Base-by-base conservation (phyloP, 2,888 invertebrate species). In the Xanthorhoe spadicearia region DNA sequence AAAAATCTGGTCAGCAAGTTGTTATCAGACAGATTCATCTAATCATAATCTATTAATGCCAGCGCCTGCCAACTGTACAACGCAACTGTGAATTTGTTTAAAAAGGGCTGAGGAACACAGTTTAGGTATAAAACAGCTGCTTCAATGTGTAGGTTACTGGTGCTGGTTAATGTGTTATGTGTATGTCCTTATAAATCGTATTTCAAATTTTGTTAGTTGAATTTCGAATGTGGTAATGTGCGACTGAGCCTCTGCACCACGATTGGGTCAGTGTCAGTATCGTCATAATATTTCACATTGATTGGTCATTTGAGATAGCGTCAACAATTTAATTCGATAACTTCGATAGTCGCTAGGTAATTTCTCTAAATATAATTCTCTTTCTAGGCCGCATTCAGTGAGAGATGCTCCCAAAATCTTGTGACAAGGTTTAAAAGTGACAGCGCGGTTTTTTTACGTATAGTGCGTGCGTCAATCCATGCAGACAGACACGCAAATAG, bases 1-100 rank as follows among this genome's bases (percentile, higher is more conserved):
- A 50, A 48, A 65, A 70, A 70, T 70, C 64, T 68, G 68, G 56
- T 59, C 54, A 65, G 63, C 48, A 65, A 62, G 64, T 61, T 55
- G 53, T 71, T 73, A 73, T 73, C 73, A 54, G 56, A 65, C 65
- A 68, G 48, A 73, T 74, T 63, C 69, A 72, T 72, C 72, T 72
- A 68, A 72, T 72, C 69, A 66, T 61, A 66, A 69, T 71, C 58
- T 68, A 68, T 71, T 66, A 71, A 71, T 69, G 69, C 68, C 68
- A 57, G 64, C 51, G 62, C 58, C 67, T 70, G 69, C 67, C 72
- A 70, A 72, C 68, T 71, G 58, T 58, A 62, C 56, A 60, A 64
- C 61, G 55, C 67, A 58, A 66, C 69, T 69, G 70, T 51, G 64
- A 62, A 65, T 65, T 70, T 68, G 52, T 65, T 67, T 63, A 63